These are phyloP conservation scores for Cantharis rufa DNA, from an alignment of 2,888 invertebrate genomes.

Conservation along the genomic window DNA sequence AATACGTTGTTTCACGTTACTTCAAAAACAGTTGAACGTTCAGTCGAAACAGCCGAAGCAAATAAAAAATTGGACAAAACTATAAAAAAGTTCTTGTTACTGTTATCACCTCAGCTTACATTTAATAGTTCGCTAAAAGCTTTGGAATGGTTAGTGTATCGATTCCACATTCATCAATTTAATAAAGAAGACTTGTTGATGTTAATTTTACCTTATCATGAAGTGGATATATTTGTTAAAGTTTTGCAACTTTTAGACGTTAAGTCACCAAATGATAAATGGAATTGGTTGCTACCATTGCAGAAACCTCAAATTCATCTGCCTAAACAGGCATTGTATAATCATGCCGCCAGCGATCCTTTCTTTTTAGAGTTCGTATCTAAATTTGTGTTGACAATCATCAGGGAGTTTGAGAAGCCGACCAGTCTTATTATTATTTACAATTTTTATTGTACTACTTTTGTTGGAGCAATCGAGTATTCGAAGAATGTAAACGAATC, in stretches of 20 bases:
- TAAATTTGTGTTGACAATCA: conserved; percentile 60
- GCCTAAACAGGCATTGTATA: conserved; percentile 72
- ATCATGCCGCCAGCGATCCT: conserved; percentile 69
- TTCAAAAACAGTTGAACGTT: conserved; percentile 79
- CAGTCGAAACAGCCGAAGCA: conserved; percentile 72
- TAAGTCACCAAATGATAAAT: conserved; percentile 63
- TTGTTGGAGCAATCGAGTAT: conserved; percentile 71
- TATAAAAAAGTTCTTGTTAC: conserved; percentile 78
- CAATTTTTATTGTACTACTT: conserved; percentile 79
- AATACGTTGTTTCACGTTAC: conserved; percentile 76
- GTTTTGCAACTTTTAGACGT: conserved; percentile 78
- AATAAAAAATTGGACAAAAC: conserved; percentile 76
- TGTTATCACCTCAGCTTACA: conserved; percentile 87
- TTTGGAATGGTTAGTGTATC: conserved; percentile 92
- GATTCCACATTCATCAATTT: conserved; percentile 87
- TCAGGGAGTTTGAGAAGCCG: conserved; percentile 65
- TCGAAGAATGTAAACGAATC: conserved; percentile 58
- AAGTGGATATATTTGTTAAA: conserved; percentile 84
- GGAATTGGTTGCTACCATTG: conserved; percentile 76
- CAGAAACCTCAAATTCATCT: conserved; percentile 78
- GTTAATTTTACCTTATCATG: conserved; percentile 89
- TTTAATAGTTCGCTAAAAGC: conserved; percentile 85
- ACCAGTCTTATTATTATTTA: conserved; percentile 70
- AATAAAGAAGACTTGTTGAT: conserved; percentile 81
- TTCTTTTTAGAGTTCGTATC: conserved; percentile 68